Percentiles rank a stretch among this genome's conserved stretches.
Evolutionary conservation across 2,797 vertebrate species (phyloP).

Genomic region (Pipistrellus pipistrellus): DNA sequence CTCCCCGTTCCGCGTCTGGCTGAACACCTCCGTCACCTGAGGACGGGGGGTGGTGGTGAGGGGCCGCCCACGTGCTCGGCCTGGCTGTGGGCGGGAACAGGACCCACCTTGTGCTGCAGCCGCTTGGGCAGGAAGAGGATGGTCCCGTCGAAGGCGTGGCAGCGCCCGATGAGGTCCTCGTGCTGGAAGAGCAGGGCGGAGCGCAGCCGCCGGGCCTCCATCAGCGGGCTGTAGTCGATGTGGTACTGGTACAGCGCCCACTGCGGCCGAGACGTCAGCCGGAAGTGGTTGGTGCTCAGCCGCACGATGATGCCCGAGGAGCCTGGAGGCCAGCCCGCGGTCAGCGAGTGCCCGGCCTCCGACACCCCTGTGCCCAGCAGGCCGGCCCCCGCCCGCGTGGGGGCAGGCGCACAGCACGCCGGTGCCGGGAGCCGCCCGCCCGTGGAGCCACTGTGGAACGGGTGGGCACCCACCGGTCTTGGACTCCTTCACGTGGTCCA

Average conservation of each 20-base stretch:
- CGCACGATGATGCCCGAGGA: constrained; percentile 89
- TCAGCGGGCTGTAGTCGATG: constrained; percentile 92
- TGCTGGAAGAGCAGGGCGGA: constrained; percentile 94
- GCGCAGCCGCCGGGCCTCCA: constrained; percentile 95
- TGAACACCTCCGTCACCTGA: constrained; percentile 93
- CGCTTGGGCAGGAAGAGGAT: constrained; percentile 93
- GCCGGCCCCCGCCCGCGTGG: too few species aligned
- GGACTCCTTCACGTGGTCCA: constrained; percentile 94
- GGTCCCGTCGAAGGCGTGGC: constrained; percentile 94
- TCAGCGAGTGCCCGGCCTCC: not conserved
- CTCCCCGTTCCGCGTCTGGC: constrained; percentile 92
- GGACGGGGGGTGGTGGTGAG: too few species aligned
- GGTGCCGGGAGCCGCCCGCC: too few species aligned
- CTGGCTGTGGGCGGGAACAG: too few species aligned
- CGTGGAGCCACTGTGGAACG: too few species aligned
- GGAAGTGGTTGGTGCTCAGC: constrained; percentile 93
- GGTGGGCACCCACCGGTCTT: constrained; percentile 90
- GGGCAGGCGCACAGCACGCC: too few species aligned
- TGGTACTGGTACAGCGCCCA: constrained; percentile 98
- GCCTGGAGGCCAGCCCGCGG: constrained; percentile 86
- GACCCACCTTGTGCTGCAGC: constrained; percentile 89
- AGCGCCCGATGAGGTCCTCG: constrained; percentile 91
- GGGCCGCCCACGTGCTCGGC: too few species aligned
- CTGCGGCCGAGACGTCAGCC: constrained; percentile 93
- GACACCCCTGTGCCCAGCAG: not conserved